Conservation (phyloP, 1,140 invertebrate genomes). For the Leptinotarsa undecemlineata region DNA sequence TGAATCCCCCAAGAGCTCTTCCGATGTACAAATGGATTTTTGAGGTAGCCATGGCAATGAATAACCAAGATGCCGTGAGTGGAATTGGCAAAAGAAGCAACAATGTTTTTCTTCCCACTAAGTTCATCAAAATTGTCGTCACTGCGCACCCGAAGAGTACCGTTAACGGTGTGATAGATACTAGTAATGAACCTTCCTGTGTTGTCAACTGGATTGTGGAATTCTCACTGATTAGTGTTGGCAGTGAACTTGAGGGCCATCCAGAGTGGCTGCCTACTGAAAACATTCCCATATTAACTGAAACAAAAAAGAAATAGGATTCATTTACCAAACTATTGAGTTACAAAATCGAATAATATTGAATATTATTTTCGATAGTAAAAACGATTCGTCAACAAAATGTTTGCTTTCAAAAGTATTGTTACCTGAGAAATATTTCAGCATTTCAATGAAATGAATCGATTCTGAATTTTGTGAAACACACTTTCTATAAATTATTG, state of each 20-base stretch:
- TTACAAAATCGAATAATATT: no score
- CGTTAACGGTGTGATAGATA: neutral
- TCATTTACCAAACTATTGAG: no score
- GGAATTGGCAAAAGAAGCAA: neutral
- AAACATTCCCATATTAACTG: neutral
- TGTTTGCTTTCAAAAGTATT: no score
- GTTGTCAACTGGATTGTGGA: neutral
- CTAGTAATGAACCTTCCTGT: neutral
- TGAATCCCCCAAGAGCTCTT: neutral
- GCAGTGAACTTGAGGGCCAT: conserved; percentile 3
- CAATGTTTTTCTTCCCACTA: neutral
- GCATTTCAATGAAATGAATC: no score
- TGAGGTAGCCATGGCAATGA: neutral
- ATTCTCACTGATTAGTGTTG: neutral
- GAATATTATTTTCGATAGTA: no score
- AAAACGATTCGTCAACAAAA: no score
- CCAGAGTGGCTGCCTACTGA: neutral
- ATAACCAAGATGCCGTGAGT: neutral
- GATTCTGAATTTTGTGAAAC: no score
- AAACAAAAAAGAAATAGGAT: neutral
- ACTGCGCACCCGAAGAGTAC: neutral
- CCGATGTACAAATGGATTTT: neutral
- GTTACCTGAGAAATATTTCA: no score
- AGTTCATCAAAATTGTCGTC: neutral
- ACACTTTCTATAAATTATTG: no score